Evolutionary conservation across 2,888 invertebrate genomes (phyloP).

Genomic region (Eustalomyia histrio): DNA sequence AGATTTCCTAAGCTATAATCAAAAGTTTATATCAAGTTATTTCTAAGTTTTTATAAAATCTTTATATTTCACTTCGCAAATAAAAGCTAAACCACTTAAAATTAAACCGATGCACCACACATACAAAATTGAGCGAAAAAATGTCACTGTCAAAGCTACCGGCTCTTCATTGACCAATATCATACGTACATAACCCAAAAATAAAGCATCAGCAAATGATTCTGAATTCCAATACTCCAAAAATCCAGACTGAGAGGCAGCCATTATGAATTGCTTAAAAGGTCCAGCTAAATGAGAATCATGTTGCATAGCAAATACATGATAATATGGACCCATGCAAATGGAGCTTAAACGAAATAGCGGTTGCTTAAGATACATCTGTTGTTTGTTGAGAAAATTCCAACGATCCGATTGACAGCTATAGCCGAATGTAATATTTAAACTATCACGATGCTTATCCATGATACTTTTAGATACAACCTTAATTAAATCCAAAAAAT

Average conservation of each 20-base stretch:
- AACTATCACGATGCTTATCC: constrained; percentile 68
- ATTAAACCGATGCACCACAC: constrained; percentile 70
- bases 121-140: constrained; percentile 68
- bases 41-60: too few species aligned
- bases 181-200: constrained; percentile 66
- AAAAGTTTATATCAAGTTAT: too few species aligned
- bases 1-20: too few species aligned
- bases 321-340: constrained; percentile 73
- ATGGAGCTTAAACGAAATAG: constrained; percentile 71
- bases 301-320: constrained; percentile 71
- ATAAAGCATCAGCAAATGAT: constrained; percentile 71
- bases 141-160: constrained; percentile 68
- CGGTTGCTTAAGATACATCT: constrained; percentile 69
- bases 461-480: constrained; percentile 59
- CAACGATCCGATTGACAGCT: constrained; percentile 73
- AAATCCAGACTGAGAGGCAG: constrained; percentile 70
- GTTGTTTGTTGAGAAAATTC: constrained; percentile 72
- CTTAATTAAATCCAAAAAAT: constrained; percentile 67
- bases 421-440: constrained; percentile 72
- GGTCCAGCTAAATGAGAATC: constrained; percentile 72
- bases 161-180: constrained; percentile 63
- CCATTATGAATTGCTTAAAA: constrained; percentile 70
- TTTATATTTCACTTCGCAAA: constrained; percentile 63
- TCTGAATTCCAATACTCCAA: constrained; percentile 68
- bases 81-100: constrained; percentile 68